These are phyloP conservation scores for Halcyon malimbica DNA, from an alignment of 2,113 vertebrate species.

Conservation along the genomic window DNA sequence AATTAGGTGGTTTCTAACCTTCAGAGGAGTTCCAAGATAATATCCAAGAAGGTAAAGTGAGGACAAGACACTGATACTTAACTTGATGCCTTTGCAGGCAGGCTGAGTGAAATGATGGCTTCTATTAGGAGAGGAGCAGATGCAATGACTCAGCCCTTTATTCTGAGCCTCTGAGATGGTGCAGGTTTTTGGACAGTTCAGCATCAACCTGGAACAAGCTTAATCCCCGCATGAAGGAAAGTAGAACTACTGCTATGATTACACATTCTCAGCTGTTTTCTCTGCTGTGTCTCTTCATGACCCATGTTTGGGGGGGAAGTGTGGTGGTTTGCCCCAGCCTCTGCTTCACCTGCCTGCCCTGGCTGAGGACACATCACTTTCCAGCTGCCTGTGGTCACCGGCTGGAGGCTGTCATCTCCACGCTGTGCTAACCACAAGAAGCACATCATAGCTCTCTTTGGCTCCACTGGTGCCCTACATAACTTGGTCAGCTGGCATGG, in stretches of 20 bases:
- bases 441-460: neutral
- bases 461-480: neutral
- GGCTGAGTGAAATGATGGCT: neutral
- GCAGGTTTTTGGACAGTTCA: neutral
- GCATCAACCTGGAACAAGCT: neutral
- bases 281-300: neutral
- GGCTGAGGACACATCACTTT: neutral
- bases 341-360: neutral
- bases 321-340: neutral
- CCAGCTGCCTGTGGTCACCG: neutral
- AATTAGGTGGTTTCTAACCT: slow-evolving; percentile 34
- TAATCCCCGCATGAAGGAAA: neutral
- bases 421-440: accelerated
- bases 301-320: neutral
- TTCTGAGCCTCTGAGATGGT: neutral
- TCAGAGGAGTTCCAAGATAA: neutral
- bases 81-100: neutral
- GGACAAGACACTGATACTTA: neutral
- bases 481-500: neutral
- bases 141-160: neutral
- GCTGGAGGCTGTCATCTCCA: neutral
- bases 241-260: neutral
- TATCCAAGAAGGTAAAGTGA: neutral
- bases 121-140: neutral
- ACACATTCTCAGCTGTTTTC: neutral